These are phyloP conservation scores for Holcopasites calliopsidis DNA, from an alignment of 1,140 invertebrate genomes.

Conservation along the genomic window DNA sequence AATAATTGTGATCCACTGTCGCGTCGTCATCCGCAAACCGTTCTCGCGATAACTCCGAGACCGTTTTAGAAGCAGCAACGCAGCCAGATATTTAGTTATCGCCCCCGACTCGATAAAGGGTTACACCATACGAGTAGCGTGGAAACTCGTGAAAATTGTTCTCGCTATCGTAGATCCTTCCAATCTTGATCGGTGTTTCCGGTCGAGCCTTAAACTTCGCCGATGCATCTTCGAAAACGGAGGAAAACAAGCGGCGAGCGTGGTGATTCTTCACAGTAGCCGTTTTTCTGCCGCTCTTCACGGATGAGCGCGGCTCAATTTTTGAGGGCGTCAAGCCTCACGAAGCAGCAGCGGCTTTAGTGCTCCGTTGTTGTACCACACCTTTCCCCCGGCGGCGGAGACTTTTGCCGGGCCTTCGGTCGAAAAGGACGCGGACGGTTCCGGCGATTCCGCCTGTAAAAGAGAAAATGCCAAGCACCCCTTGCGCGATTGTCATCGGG, in stretches of 20 bases:
- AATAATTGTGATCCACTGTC: conserved; percentile 21
- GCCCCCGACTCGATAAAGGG: conserved; percentile 2
- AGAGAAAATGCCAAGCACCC: conserved; percentile 8
- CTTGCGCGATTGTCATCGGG: conserved; percentile 24
- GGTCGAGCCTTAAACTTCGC: not conserved
- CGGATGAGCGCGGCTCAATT: not conserved
- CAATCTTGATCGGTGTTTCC: too few relatives aligned
- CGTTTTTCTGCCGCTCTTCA: conserved; percentile 11
- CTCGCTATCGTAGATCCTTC: too few relatives aligned
- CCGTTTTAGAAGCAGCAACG: conserved; percentile 2
- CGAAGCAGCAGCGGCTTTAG: not conserved
- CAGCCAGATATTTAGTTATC: conserved; percentile 24
- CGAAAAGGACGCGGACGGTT: not conserved
- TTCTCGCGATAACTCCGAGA: conserved; percentile 24
- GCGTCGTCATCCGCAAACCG: conserved; percentile 9
- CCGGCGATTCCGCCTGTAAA: not conserved
- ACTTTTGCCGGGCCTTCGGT: not conserved
- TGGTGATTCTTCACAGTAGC: not conserved
- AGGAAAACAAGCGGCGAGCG: not conserved
- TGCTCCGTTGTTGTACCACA: too few relatives aligned
- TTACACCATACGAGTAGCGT: not conserved
- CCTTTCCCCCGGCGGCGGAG: not conserved
- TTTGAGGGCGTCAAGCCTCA: not conserved
- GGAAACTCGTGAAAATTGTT: not conserved
- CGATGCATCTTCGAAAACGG: not conserved